Evolutionary conservation across 2,797 vertebrate genomes (phyloP).

Genomic region (Chelon labrosus): DNA sequence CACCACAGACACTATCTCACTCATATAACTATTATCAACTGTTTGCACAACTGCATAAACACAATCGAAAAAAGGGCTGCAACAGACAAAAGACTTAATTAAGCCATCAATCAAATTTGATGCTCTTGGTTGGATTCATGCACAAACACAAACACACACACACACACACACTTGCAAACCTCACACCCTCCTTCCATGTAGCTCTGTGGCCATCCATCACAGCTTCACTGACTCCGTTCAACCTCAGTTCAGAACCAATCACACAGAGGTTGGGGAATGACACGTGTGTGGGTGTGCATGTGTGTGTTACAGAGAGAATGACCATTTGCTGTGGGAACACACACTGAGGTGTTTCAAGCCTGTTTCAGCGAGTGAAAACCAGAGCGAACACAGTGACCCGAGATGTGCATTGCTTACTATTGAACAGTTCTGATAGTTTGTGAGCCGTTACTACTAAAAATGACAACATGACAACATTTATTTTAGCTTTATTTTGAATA

Average conservation of each 20-base stretch:
- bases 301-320: slow-evolving; percentile 4
- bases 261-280: slow-evolving; percentile 74
- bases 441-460: not conserved
- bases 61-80: slow-evolving; percentile 6
- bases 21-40: slow-evolving; percentile 8
- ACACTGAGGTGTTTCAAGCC: slow-evolving; percentile 38
- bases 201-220: slow-evolving; percentile 69
- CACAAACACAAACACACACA: slow-evolving; percentile 37
- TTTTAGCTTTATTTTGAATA: slow-evolving; percentile 62
- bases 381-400: slow-evolving; percentile 26
- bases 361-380: slow-evolving; percentile 38
- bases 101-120: slow-evolving; percentile 68
- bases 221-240: slow-evolving; percentile 69
- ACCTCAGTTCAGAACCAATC: slow-evolving; percentile 72
- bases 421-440: slow-evolving; percentile 41
- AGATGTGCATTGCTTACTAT: slow-evolving; percentile 57
- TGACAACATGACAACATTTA: slow-evolving; percentile 14
- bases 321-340: slow-evolving; percentile 33
- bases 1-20: slow-evolving; percentile 4
- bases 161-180: slow-evolving; percentile 27
- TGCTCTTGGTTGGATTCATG: slow-evolving; percentile 44
- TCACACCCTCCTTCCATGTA: slow-evolving; percentile 17
- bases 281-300: slow-evolving; percentile 19
- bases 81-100: slow-evolving; percentile 48
- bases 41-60: slow-evolving; percentile 44